These are phyloP conservation scores for Taenaris catops DNA, from an alignment of 2,888 invertebrate genomes.

Conservation along the genomic window DNA sequence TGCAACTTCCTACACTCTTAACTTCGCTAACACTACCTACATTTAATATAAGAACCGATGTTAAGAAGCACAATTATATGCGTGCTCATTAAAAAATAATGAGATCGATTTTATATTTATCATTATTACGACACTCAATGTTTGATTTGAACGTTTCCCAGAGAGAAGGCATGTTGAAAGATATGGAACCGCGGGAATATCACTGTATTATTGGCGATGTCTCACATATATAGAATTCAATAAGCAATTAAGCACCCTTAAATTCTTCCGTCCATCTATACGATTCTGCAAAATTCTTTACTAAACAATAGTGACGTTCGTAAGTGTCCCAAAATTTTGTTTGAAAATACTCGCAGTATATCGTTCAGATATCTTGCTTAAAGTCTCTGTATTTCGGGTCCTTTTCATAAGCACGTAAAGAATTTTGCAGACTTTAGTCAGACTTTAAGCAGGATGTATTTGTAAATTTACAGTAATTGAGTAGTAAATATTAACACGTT, in stretches of 20 bases:
- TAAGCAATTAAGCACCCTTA: slow-evolving; percentile 36
- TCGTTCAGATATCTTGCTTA: slow-evolving; percentile 57
- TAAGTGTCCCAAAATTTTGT: slow-evolving; percentile 50
- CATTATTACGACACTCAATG: too few relatives aligned
- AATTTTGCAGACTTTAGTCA: slow-evolving; percentile 67
- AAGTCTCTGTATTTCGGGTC: slow-evolving; percentile 44
- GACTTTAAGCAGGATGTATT: slow-evolving; percentile 38
- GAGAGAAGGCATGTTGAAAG: slow-evolving; percentile 67
- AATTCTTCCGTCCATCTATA: slow-evolving; percentile 35
- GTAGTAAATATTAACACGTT: too few relatives aligned
- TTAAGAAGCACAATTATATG: too few relatives aligned
- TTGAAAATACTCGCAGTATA: slow-evolving; percentile 23
- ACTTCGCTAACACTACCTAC: too few relatives aligned
- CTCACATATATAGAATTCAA: slow-evolving; percentile 59
- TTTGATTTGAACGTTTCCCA: too few relatives aligned
- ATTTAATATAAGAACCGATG: too few relatives aligned
- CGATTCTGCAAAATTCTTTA: slow-evolving; percentile 77
- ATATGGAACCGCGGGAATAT: slow-evolving; percentile 69
- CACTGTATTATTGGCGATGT: slow-evolving; percentile 73
- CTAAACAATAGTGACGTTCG: slow-evolving; percentile 44
- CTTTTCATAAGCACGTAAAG: slow-evolving; percentile 43
- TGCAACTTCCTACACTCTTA: too few relatives aligned
- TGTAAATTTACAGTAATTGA: too few relatives aligned
- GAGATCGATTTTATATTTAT: too few relatives aligned
- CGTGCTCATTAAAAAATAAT: too few relatives aligned